A percentile compares a stretch with the other conserved stretches of the same genome.
Evolutionary conservation across 1,140 invertebrate genomes (phyloP).

Genomic region (Drosophila melanica): DNA sequence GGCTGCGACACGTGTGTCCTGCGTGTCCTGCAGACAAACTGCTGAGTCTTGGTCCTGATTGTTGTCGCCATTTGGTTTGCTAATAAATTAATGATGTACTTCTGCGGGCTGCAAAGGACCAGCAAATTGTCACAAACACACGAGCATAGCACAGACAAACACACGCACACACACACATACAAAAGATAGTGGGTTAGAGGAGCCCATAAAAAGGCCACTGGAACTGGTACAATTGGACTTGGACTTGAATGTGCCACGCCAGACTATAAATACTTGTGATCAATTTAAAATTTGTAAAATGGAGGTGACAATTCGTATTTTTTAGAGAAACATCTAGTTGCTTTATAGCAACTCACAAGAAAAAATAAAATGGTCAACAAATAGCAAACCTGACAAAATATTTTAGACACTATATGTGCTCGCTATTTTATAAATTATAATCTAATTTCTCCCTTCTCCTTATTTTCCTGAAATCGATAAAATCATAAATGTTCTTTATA

Average conservation of each 20-base stretch:
- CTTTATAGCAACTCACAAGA: too few species aligned
- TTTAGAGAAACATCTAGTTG: too few species aligned
- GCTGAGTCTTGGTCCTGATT: constrained; percentile 57
- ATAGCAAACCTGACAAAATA: too few species aligned
- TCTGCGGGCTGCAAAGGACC: constrained; percentile 56
- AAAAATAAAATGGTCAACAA: too few species aligned
- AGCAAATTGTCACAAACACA: constrained; percentile 70
- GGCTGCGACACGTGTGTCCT: constrained; percentile 35
- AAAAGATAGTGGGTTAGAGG: neutral
- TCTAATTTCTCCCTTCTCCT: too few species aligned
- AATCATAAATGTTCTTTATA: too few species aligned
- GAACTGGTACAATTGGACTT: constrained; percentile 28
- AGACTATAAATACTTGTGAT: too few species aligned
- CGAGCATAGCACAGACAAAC: constrained; percentile 32
- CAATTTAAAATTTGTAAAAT: constrained; percentile 6
- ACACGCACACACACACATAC: constrained; percentile 7
- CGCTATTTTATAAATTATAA: too few species aligned
- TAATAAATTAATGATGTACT: constrained; percentile 82
- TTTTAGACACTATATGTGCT: too few species aligned
- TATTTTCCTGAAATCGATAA: too few species aligned
- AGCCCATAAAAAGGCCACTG: constrained; percentile 30
- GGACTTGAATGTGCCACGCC: constrained; percentile 20
- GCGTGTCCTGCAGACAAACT: constrained; percentile 40
- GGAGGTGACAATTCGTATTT: too few species aligned
- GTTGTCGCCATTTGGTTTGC: constrained; percentile 72